Evolutionary conservation across 1,140 invertebrate species (phyloP).

Genomic region (Drosophila suzukii): DNA sequence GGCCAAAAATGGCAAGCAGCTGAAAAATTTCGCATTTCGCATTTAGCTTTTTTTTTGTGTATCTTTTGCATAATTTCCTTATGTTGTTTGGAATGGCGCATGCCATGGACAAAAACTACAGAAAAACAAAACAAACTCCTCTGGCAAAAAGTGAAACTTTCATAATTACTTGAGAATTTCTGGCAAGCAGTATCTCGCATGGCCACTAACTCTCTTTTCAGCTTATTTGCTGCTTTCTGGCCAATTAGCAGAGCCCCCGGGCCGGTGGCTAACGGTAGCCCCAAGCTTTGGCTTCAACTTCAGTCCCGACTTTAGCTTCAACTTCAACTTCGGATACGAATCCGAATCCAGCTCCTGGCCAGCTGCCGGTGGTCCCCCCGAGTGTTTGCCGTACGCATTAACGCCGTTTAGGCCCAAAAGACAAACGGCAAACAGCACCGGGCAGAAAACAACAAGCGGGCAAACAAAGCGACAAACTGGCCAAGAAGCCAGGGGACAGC

Average conservation of each 20-base stretch:
- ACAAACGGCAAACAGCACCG: slow-evolving; percentile 47
- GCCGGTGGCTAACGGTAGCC: slow-evolving; percentile 63
- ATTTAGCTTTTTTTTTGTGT: slow-evolving; percentile 45
- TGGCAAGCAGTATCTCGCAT: slow-evolving; percentile 42
- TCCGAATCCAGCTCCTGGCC: slow-evolving; percentile 22
- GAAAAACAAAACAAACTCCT: slow-evolving; percentile 6
- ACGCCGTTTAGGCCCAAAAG: slow-evolving; percentile 58
- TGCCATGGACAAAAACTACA: slow-evolving; percentile 33
- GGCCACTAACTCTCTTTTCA: slow-evolving; percentile 45
- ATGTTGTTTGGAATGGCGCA: slow-evolving; percentile 49
- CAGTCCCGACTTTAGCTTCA: slow-evolving; percentile 6
- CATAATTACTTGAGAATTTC: slow-evolving; percentile 72
- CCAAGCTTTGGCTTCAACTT: slow-evolving; percentile 6
- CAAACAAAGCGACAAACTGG: slow-evolving; percentile 47
- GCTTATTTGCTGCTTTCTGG: slow-evolving; percentile 64
- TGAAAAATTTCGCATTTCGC: slow-evolving; percentile 62
- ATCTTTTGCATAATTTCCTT: slow-evolving; percentile 68
- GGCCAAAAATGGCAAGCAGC: slow-evolving; percentile 67
- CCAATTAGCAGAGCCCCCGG: slow-evolving; percentile 66
- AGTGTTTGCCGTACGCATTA: slow-evolving; percentile 68
- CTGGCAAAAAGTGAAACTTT: slow-evolving; percentile 73
- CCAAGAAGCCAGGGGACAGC: slow-evolving; percentile 42
- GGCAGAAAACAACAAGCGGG: slow-evolving; percentile 13
- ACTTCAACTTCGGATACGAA: slow-evolving; percentile 4
- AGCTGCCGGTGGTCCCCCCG: slow-evolving; percentile 52